Evolutionary conservation across 2,888 invertebrate genomes (phyloP).

Genomic region (Stenichneumon culpator): DNA sequence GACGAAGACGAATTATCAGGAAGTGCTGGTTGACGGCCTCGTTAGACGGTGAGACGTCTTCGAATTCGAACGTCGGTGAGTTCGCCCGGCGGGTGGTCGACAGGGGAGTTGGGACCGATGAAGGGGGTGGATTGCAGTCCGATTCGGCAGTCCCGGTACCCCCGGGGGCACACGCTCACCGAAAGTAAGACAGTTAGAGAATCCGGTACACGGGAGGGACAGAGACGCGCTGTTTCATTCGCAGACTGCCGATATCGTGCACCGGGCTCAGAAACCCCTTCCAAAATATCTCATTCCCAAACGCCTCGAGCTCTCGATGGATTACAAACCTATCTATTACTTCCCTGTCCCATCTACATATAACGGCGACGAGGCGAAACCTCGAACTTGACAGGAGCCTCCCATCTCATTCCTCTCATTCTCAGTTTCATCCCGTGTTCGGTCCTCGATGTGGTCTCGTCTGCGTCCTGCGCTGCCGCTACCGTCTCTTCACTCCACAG

Average conservation of each 20-base stretch:
- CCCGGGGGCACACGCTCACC: conserved; percentile 74
- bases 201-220: conserved; percentile 70
- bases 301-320: conserved; percentile 84
- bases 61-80: conserved; percentile 69
- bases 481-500: conserved; percentile 12
- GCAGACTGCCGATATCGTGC: conserved; percentile 84
- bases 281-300: conserved; percentile 85
- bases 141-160: conserved; percentile 82
- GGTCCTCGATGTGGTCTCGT: conserved; percentile 46
- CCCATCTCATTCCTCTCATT: conserved; percentile 56
- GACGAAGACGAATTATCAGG: conserved; percentile 8
- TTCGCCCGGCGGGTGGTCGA: conserved; percentile 62
- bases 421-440: conserved; percentile 56
- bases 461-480: not conserved
- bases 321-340: conserved; percentile 85
- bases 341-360: conserved; percentile 80
- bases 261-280: conserved; percentile 70
- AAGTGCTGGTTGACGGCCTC: conserved; percentile 7
- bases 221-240: conserved; percentile 84
- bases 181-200: conserved; percentile 70
- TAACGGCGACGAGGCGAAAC: conserved; percentile 61
- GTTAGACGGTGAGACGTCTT: conserved; percentile 54
- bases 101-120: conserved; percentile 42
- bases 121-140: conserved; percentile 77
- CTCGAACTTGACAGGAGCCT: conserved; percentile 69